A percentile compares a stretch with the other conserved stretches of the same genome.
phyloP scores from a whole-genome alignment of 2,888 invertebrate genomes.

The Chloromyia formosa region DNA sequence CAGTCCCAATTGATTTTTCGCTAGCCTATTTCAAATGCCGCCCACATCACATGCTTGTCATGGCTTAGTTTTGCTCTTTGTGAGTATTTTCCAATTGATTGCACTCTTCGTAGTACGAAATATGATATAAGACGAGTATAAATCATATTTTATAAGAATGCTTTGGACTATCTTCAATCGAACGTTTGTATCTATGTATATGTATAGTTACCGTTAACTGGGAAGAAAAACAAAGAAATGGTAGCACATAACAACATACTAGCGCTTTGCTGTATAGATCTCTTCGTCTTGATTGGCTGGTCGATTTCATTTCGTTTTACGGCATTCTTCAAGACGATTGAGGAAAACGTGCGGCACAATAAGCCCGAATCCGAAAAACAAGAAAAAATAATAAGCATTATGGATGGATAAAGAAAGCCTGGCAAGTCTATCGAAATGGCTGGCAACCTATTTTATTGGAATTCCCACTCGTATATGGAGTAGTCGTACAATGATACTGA shows the following conservation, averaged over 20 bases:
- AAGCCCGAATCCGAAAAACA: neutral
- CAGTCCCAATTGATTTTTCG: too few relatives aligned
- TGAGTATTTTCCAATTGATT: slow-evolving; percentile 2
- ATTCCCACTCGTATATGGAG: neutral
- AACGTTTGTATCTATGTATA: too few relatives aligned
- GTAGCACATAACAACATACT: neutral
- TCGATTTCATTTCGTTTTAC: slow-evolving; percentile 29
- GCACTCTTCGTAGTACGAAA: neutral
- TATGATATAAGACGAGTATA: neutral
- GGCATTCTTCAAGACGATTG: neutral
- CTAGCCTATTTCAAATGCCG: too few relatives aligned
- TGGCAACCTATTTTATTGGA: slow-evolving; percentile 27
- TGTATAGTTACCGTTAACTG: neutral
- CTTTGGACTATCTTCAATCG: too few relatives aligned
- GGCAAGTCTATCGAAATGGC: neutral
- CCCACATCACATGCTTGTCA: too few relatives aligned
- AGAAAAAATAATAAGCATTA: slow-evolving; percentile 29
- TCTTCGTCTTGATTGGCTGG: neutral
- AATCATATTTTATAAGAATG: neutral
- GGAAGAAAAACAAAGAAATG: neutral
- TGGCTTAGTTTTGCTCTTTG: neutral
- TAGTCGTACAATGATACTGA: neutral
- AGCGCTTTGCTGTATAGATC: neutral
- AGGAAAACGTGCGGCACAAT: neutral
- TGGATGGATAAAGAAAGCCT: slow-evolving; percentile 27